Evolutionary conservation across 2,113 vertebrate species (phyloP).

Genomic region (Melierax canorus): DNA sequence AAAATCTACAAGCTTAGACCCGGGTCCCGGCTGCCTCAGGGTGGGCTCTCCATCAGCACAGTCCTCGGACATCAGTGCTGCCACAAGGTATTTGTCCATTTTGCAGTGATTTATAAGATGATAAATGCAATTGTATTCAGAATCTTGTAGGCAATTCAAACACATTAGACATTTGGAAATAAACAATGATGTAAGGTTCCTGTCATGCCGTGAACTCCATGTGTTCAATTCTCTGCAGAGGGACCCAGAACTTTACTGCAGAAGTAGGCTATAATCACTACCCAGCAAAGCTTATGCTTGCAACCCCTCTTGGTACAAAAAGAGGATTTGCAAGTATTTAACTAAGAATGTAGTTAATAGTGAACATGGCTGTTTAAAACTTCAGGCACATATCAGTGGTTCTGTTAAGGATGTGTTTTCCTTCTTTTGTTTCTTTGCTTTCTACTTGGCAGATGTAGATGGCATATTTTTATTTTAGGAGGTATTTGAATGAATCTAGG

Average conservation of each 20-base stretch:
- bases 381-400: accelerated
- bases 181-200: background rate
- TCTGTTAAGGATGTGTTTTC: background rate
- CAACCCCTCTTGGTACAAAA: background rate
- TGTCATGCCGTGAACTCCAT: background rate
- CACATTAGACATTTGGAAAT: background rate
- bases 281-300: background rate
- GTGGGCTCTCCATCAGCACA: constrained; percentile 52
- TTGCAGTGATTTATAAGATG: background rate
- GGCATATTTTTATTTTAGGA: background rate
- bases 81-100: constrained; percentile 54
- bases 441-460: background rate
- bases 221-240: background rate
- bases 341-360: background rate
- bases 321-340: background rate
- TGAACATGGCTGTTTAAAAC: background rate
- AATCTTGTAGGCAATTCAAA: background rate
- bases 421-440: background rate
- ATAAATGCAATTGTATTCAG: background rate
- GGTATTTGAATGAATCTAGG: background rate
- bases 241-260: background rate
- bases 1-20: constrained; percentile 81
- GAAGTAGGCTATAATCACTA: background rate
- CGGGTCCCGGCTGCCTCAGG: constrained; percentile 55
- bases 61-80: constrained; percentile 65